A percentile compares a stretch with the other conserved stretches of the same genome.
These are phyloP conservation scores for Hermaeophaga mercurialis DNA, from an alignment of 2,888 invertebrate species.

Conservation along the genomic window DNA sequence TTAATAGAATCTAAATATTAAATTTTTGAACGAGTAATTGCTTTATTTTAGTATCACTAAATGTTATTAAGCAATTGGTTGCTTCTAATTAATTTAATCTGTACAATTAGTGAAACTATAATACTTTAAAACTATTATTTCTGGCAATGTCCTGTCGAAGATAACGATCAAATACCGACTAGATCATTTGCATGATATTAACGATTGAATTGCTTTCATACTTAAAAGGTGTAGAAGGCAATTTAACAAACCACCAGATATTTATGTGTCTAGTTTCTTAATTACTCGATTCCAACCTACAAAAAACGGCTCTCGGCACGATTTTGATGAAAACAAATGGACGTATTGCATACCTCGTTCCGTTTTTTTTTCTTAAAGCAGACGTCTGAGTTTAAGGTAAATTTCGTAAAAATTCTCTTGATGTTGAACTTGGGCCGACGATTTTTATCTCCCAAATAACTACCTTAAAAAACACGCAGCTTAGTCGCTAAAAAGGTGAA, in stretches of 20 bases:
- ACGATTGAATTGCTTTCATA: too few relatives aligned
- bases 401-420: constrained; percentile 25
- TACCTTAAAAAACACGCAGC: constrained; percentile 36
- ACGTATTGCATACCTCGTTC: constrained; percentile 1
- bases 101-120: too few relatives aligned
- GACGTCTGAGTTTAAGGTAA: constrained; percentile 14
- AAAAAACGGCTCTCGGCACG: constrained; percentile 14
- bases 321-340: constrained; percentile 10
- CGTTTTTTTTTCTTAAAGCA: not conserved
- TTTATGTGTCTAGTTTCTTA: constrained; percentile 10
- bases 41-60: too few relatives aligned
- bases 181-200: too few relatives aligned
- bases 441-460: constrained; percentile 38
- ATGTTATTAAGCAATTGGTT: too few relatives aligned
- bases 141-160: too few relatives aligned
- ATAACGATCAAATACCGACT: too few relatives aligned
- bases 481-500: constrained; percentile 29
- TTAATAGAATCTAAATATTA: too few relatives aligned
- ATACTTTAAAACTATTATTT: too few relatives aligned
- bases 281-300: constrained; percentile 3
- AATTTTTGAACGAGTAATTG: too few relatives aligned
- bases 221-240: not conserved
- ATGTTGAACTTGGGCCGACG: constrained; percentile 24
- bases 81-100: too few relatives aligned
- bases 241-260: constrained; percentile 1